Percentiles rank a stretch among this genome's conserved stretches.
Conservation (phyloP, 2,797 vertebrate genomes). For the Oreortyx pictus region DNA sequence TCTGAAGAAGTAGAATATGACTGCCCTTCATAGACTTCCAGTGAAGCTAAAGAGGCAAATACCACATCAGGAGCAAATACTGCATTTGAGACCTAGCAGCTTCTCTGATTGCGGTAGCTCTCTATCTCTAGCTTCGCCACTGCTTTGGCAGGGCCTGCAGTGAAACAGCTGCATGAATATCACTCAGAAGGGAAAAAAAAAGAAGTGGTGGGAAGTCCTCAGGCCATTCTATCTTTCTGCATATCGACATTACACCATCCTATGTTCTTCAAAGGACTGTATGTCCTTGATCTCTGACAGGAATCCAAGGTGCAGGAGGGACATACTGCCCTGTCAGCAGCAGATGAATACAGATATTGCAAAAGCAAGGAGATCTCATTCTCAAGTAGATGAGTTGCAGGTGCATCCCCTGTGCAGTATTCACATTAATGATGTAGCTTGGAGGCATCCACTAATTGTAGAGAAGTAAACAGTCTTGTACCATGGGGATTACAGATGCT, state of each 20-base stretch:
- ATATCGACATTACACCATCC: neutral
- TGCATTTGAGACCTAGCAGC: neutral
- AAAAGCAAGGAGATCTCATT: neutral
- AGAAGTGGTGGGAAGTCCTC: neutral
- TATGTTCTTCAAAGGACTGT: neutral
- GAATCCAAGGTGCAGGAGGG: neutral
- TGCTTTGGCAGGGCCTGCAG: neutral
- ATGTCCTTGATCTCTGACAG: neutral
- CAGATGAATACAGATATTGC: neutral
- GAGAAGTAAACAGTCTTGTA: neutral
- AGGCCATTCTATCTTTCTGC: neutral
- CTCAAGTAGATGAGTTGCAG: neutral
- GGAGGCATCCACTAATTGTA: slow-evolving; percentile 18
- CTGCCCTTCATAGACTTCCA: neutral
- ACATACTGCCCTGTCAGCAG: neutral
- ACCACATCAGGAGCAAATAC: neutral
- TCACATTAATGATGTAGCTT: slow-evolving; percentile 9
- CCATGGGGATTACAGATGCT: slow-evolving; percentile 1
- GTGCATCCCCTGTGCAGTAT: neutral
- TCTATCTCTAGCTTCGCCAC: neutral
- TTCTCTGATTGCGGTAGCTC: neutral
- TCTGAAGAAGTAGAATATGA: neutral
- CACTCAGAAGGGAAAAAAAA: neutral
- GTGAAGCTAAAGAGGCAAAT: neutral
- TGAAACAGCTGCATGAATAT: neutral